Evolutionary conservation across 2,888 invertebrate genomes (phyloP).

Genomic region (Fissipunctia ypsillon): DNA sequence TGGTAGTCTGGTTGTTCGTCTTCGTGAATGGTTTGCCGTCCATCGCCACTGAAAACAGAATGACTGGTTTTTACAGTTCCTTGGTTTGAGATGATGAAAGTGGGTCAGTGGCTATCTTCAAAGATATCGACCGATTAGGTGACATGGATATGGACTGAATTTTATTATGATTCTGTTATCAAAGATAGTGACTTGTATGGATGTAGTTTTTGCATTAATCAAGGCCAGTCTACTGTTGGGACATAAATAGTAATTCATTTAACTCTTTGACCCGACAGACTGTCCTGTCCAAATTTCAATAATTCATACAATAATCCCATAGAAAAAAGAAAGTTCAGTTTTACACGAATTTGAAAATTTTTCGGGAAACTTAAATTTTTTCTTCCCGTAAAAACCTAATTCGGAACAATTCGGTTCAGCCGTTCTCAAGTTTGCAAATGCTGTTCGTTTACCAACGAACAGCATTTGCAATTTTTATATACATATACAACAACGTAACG

Average conservation of each 20-base stretch:
- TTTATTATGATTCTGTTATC: slow-evolving; percentile 22
- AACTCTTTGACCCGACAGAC: no score
- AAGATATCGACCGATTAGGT: slow-evolving; percentile 27
- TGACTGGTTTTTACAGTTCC: slow-evolving; percentile 9
- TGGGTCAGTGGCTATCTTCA: slow-evolving; percentile 46
- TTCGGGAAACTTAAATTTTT: no score
- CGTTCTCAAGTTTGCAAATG: no score
- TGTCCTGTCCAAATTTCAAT: no score
- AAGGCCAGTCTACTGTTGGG: background rate
- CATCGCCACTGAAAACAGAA: slow-evolving; percentile 82
- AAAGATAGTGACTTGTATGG: slow-evolving; percentile 14
- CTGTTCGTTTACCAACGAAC: no score
- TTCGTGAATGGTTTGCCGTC: slow-evolving; percentile 85
- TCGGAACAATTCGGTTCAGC: no score
- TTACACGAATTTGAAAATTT: no score
- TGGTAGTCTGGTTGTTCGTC: slow-evolving; percentile 72
- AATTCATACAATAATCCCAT: no score
- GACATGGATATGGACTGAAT: slow-evolving; percentile 21
- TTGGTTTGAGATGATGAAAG: slow-evolving; percentile 38
- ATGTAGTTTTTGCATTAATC: background rate
- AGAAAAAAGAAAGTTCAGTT: no score
- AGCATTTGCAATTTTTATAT: background rate
- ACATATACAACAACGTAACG: no score
- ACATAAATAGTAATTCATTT: background rate
- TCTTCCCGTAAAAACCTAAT: no score